Evolutionary conservation across 2,797 vertebrate genomes (phyloP), one percentile per base, ranked within the genome.

Genomic region (Labroides dimidiatus): DNA sequence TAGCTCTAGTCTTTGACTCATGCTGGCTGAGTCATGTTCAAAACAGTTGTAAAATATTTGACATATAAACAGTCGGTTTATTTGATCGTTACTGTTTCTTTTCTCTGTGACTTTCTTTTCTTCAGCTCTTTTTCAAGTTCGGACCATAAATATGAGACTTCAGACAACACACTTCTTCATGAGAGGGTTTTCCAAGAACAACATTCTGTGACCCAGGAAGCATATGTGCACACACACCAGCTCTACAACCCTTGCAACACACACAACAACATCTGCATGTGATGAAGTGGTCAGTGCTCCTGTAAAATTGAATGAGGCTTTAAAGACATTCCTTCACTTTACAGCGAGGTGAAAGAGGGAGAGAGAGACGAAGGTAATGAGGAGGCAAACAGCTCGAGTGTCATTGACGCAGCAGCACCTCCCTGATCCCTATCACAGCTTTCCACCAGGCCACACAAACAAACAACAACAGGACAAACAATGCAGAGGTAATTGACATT

Each of bases 271-370:
- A 93, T 93, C 91, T 93, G 91, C 50, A 68, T 78, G 75, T 91
- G 81, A 92, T 90, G 88, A 92, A 92, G 82, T 84, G 88, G 85
- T 91, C 84, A 85, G 86, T 43, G 45, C 72, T 70, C 85, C 78
- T 88, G 84, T 92, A 93, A 92, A 93, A 92, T 76, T 70, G 88
- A 82, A 90, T 78, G 85, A 91, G 87, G 82, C 88, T 91, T 93
- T 90, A 92, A 91, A 93, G 92, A 81, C 88, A 93, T 93, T 92
- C 90, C 88, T 86, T 27, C 69, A 82, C 89, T 91, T 92, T 89
- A 89, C 76, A 41, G 85, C 72, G 68, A 83, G 80, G 81, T 85
- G 88, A 80, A 77, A 84, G 78, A 59, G 78, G 56, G 72, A 64
- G 82, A 77, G 82, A 77, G 12, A 71, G 81, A 72, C 39, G 74